These are phyloP conservation scores for Tetramorium parvispinum DNA, from an alignment of 1,140 invertebrate genomes.

Conservation along the genomic window DNA sequence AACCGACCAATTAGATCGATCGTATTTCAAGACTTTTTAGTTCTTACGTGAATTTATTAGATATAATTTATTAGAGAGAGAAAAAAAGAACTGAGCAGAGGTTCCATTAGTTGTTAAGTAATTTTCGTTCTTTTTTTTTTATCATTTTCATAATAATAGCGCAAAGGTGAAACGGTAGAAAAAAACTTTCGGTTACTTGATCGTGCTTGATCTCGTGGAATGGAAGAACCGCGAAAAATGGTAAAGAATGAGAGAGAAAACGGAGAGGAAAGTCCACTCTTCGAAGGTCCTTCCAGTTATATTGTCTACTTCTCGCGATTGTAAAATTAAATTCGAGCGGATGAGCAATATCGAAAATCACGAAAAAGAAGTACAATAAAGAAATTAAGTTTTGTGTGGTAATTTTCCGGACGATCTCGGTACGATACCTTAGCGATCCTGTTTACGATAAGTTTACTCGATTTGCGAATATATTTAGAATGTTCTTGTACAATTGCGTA, in stretches of 20 bases:
- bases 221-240: conserved; percentile 47
- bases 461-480: conserved; percentile 26
- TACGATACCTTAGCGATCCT: not conserved
- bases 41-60: not conserved
- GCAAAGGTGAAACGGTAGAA: conserved; percentile 44
- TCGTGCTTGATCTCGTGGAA: conserved; percentile 72
- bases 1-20: conserved; percentile 1
- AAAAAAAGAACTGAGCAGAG: conserved; percentile 9
- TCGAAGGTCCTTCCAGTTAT: conserved; percentile 18
- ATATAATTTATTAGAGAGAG: conserved; percentile 19
- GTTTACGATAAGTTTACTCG: conserved; percentile 29
- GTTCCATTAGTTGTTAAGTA: conserved; percentile 24
- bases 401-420: not conserved
- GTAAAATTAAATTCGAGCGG: conserved; percentile 21
- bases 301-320: not conserved
- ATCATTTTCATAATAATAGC: conserved; percentile 14
- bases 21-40: not conserved
- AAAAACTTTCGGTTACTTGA: conserved; percentile 5
- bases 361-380: conserved; percentile 6
- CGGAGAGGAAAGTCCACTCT: not conserved
- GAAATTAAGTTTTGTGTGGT: not conserved
- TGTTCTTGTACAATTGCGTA: conserved; percentile 21
- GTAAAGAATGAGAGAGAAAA: not conserved
- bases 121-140: not conserved
- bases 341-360: conserved; percentile 46